Conservation (phyloP, 2,113 vertebrate genomes). For the Calyptommatus sinebrachiatus region DNA sequence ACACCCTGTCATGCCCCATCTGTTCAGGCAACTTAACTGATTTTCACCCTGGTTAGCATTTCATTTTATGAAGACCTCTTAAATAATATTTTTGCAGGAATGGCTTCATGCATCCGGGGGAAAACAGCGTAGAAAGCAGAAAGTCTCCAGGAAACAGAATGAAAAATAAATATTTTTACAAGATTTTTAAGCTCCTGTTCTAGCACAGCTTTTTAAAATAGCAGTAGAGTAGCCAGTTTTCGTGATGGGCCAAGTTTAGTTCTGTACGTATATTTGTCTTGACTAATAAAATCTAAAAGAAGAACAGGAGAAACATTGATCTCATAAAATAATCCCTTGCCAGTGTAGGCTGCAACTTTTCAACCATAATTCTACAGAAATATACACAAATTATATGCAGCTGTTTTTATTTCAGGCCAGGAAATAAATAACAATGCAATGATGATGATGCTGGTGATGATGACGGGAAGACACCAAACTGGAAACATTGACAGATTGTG, state of each 20-base stretch:
- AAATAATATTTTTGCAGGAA: neutral
- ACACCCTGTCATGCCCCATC: neutral
- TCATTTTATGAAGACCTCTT: conserved; percentile 3
- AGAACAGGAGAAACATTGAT: neutral
- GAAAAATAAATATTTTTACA: conserved; percentile 27
- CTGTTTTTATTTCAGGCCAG: neutral
- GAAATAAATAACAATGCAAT: neutral
- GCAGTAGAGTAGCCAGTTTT: neutral
- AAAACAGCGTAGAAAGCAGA: neutral
- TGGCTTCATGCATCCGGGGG: neutral
- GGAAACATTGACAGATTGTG: too few species aligned
- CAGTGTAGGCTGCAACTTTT: neutral
- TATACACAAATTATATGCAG: neutral
- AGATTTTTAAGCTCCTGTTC: conserved; percentile 1
- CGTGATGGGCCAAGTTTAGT: conserved; percentile 2
- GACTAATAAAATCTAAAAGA: neutral
- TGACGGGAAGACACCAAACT: too few species aligned
- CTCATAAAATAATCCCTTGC: neutral
- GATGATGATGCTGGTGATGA: too few species aligned
- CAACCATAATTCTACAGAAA: neutral
- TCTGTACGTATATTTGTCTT: neutral
- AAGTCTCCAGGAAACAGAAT: conserved; percentile 3
- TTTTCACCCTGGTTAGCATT: conserved; percentile 15
- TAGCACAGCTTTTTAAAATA: neutral
- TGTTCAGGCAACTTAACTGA: conserved; percentile 21